Evolutionary conservation across 2,888 invertebrate species (phyloP).

Genomic region (Lycocerus yunnanus): DNA sequence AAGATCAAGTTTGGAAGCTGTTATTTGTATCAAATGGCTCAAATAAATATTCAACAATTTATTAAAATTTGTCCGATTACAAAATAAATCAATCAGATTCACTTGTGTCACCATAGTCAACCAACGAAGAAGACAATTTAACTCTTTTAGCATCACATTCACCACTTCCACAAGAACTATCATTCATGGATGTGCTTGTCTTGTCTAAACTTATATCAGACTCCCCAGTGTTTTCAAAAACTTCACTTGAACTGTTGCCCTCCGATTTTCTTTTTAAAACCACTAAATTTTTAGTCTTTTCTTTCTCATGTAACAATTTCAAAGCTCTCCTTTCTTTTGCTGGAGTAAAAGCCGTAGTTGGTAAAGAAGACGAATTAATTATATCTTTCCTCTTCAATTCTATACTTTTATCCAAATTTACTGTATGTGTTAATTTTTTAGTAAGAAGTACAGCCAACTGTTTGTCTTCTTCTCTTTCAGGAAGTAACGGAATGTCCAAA

Average conservation of each 20-base stretch:
- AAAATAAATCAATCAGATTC: constrained; percentile 41
- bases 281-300: constrained; percentile 15
- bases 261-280: constrained; percentile 13
- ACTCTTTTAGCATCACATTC: constrained; percentile 14
- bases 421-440: constrained; percentile 67
- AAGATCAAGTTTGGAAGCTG: too few relatives aligned
- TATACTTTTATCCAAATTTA: constrained; percentile 63
- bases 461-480: constrained; percentile 80
- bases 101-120: constrained; percentile 47
- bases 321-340: constrained; percentile 50
- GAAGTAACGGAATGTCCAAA: constrained; percentile 75
- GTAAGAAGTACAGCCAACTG: constrained; percentile 78
- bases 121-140: constrained; percentile 37
- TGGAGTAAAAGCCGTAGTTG: constrained; percentile 46
- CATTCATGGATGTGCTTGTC: background rate
- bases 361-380: constrained; percentile 49
- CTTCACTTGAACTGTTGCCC: background rate
- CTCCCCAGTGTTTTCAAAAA: background rate
- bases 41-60: background rate
- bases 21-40: too few relatives aligned
- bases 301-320: constrained; percentile 40
- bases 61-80: background rate
- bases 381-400: constrained; percentile 47
- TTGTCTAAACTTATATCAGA: background rate
- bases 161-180: background rate